Evolutionary conservation across 2,113 vertebrate genomes (phyloP).

Genomic region (Corythornis cristatus): DNA sequence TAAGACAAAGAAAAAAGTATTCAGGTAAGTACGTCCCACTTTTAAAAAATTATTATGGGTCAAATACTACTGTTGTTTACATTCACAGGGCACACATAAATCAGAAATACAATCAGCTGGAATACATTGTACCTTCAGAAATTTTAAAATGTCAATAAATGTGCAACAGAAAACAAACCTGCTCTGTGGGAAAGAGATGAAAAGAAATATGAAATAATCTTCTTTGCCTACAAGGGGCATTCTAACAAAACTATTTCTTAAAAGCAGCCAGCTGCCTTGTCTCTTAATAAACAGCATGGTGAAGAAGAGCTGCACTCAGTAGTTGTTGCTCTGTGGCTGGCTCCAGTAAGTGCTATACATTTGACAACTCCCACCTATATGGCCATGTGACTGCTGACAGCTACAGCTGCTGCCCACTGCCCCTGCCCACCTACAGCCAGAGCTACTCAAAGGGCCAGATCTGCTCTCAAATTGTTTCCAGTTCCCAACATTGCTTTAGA

Average conservation of each 20-base stretch:
- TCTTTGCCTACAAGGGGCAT: not conserved
- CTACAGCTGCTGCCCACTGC: accelerated
- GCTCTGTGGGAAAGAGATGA: not conserved
- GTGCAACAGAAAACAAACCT: not conserved
- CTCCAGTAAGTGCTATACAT: accelerated
- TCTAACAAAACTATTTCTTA: not conserved
- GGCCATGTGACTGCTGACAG: not conserved
- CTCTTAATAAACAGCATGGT: not conserved
- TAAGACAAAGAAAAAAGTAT: not conserved
- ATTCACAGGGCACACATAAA: not conserved
- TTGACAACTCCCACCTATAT: not conserved
- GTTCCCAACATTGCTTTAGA: not conserved
- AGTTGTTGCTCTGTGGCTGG: not conserved
- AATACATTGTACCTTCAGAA: not conserved
- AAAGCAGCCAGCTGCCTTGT: not conserved
- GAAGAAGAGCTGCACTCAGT: not conserved
- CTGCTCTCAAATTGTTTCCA: not conserved
- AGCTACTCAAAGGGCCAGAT: accelerated
- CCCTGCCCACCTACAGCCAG: not conserved
- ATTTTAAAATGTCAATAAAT: not conserved
- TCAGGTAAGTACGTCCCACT: not conserved
- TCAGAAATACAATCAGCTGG: not conserved
- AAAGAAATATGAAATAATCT: not conserved
- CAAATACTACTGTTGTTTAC: not conserved
- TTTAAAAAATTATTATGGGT: not conserved